Percentiles rank a stretch among this genome's conserved stretches.
These are phyloP conservation scores for Malurus alboscapulatus DNA, from an alignment of 2,113 vertebrate genomes.

Conservation along the genomic window DNA sequence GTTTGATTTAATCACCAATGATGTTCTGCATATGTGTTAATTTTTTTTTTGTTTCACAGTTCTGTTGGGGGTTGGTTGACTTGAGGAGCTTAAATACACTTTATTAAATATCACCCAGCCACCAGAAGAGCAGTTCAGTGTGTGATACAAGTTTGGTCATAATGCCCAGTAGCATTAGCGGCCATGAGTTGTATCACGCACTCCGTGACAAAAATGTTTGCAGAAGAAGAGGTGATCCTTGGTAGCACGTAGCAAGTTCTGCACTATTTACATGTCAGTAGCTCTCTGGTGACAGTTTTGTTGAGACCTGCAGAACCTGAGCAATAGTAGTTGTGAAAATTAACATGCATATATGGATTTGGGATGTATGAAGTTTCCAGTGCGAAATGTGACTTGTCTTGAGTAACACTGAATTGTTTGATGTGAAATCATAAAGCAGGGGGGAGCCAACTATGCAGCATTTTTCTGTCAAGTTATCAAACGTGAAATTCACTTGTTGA, in stretches of 20 bases:
- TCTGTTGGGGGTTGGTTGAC: background rate
- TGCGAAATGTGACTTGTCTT: constrained; percentile 42
- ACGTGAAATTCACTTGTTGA: constrained; percentile 12
- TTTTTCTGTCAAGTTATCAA: constrained; percentile 51
- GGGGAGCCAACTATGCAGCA: constrained; percentile 62
- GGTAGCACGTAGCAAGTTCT: background rate
- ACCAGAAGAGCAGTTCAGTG: background rate
- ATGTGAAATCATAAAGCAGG: constrained; percentile 26
- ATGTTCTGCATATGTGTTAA: background rate
- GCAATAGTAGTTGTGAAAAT: background rate
- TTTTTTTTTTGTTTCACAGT: background rate
- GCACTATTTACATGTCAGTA: background rate
- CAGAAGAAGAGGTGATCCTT: background rate
- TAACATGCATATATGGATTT: constrained; percentile 1
- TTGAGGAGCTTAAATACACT: background rate
- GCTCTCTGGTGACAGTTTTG: background rate
- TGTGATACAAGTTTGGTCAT: background rate
- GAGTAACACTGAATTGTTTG: constrained; percentile 16
- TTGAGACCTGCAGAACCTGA: background rate
- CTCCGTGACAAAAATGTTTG: background rate
- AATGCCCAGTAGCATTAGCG: background rate
- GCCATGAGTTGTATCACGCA: background rate
- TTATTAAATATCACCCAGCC: background rate
- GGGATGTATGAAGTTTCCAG: constrained; percentile 31
- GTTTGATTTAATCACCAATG: background rate